These are phyloP conservation scores for Caenorhabditis plicata DNA, from an alignment of 2,888 invertebrate species.

Conservation along the genomic window DNA sequence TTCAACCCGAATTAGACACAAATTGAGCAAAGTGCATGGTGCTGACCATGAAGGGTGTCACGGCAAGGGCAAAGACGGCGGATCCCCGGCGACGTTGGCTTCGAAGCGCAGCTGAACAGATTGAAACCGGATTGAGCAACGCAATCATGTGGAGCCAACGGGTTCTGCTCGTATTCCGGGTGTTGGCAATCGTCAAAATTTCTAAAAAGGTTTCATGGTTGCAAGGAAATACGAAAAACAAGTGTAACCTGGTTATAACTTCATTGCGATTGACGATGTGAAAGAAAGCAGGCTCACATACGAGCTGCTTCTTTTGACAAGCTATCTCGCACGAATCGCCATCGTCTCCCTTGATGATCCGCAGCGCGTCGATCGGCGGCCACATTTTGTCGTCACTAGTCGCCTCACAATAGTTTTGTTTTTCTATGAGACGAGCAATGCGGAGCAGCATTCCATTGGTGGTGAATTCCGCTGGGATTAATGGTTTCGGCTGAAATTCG, in stretches of 20 bases:
- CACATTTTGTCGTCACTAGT: neutral
- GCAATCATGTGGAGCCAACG: slow-evolving; percentile 42
- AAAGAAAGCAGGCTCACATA: slow-evolving; percentile 43
- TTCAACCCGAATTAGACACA: no score
- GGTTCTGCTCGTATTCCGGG: slow-evolving; percentile 1
- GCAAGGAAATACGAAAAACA: neutral
- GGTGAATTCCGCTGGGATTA: slow-evolving; percentile 67
- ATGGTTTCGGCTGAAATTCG: slow-evolving; percentile 41
- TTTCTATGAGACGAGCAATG: slow-evolving; percentile 67
- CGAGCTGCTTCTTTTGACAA: slow-evolving; percentile 13
- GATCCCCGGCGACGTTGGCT: slow-evolving; percentile 13
- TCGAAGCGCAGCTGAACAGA: slow-evolving; percentile 50
- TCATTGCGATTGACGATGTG: slow-evolving; percentile 20
- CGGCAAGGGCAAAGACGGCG: slow-evolving; percentile 50
- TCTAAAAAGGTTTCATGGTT: neutral
- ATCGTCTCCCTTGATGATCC: slow-evolving; percentile 1
- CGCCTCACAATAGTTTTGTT: slow-evolving; percentile 67
- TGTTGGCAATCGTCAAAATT: neutral
- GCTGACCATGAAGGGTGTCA: slow-evolving; percentile 29
- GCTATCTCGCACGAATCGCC: slow-evolving; percentile 26
- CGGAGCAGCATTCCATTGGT: slow-evolving; percentile 68
- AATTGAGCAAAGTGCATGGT: slow-evolving; percentile 29
- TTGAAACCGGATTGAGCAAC: slow-evolving; percentile 28
- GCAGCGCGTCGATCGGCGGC: slow-evolving; percentile 6
- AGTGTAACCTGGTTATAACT: slow-evolving; percentile 4